These are phyloP conservation scores for Ascidia mentula DNA, from an alignment of 23 tunicate species.

Conservation along the genomic window DNA sequence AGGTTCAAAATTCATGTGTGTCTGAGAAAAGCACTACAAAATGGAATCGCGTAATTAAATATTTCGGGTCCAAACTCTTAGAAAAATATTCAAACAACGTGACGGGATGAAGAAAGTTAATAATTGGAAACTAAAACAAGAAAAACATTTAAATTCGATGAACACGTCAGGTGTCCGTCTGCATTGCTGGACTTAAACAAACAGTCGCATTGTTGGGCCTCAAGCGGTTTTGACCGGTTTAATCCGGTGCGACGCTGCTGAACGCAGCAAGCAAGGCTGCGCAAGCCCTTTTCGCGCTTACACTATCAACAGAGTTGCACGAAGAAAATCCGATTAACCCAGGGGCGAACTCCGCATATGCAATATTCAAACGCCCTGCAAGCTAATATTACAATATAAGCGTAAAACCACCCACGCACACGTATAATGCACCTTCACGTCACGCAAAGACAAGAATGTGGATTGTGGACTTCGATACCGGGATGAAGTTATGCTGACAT, in stretches of 20 bases:
- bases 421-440: too few relatives aligned
- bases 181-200: background rate
- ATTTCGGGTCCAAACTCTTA: too few relatives aligned
- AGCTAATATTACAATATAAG: background rate
- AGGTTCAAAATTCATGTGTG: too few relatives aligned
- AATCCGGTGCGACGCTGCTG: background rate
- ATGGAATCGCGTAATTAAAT: too few relatives aligned
- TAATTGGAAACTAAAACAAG: too few relatives aligned
- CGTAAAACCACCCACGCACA: background rate
- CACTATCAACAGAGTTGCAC: background rate
- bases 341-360: background rate
- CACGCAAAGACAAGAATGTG: too few relatives aligned
- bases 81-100: too few relatives aligned
- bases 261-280: background rate
- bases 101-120: too few relatives aligned
- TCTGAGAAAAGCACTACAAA: too few relatives aligned
- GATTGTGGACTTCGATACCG: too few relatives aligned
- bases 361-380: background rate
- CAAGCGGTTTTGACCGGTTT: background rate
- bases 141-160: background rate
- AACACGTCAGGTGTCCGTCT: constrained; percentile 1
- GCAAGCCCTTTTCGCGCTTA: background rate
- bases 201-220: background rate
- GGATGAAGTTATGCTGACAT: too few relatives aligned
- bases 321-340: constrained; percentile 3